These are phyloP conservation scores for Eilema depressum DNA, from an alignment of 2,888 invertebrate species.

Conservation along the genomic window DNA sequence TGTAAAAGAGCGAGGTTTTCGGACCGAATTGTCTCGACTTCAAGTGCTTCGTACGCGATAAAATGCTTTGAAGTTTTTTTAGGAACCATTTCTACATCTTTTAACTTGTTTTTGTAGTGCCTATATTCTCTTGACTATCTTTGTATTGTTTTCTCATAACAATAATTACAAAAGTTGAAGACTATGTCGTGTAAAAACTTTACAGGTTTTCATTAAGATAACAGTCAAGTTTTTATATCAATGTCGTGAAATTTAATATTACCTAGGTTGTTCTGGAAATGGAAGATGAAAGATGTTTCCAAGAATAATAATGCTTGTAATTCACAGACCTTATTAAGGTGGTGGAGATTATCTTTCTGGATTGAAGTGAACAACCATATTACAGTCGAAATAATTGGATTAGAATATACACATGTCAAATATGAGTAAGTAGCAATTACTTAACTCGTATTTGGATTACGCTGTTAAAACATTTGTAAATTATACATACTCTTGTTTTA, in stretches of 20 bases:
- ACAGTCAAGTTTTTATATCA: not conserved
- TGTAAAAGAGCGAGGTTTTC: constrained; percentile 11
- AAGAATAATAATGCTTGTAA: too few species aligned
- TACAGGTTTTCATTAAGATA: not conserved
- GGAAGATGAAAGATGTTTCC: not conserved
- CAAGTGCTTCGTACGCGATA: not conserved
- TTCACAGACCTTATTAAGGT: too few species aligned
- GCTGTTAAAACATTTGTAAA: too few species aligned
- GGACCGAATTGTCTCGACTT: not conserved
- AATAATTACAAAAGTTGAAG: not conserved
- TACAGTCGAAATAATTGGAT: too few species aligned
- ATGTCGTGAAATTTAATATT: too few species aligned
- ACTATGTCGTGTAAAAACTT: not conserved
- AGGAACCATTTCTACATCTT: not conserved
- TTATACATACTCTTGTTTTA: too few species aligned
- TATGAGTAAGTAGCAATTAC: too few species aligned
- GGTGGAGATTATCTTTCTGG: too few species aligned
- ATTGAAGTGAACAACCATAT: too few species aligned
- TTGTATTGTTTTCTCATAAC: not conserved
- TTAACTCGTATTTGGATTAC: too few species aligned
- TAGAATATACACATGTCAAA: too few species aligned
- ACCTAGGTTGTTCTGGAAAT: not conserved
- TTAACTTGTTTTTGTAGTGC: not conserved
- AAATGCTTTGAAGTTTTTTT: constrained; percentile 7
- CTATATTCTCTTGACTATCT: not conserved